phyloP scores from a whole-genome alignment of 1,140 invertebrate species.

The Frieseomelitta varia region DNA sequence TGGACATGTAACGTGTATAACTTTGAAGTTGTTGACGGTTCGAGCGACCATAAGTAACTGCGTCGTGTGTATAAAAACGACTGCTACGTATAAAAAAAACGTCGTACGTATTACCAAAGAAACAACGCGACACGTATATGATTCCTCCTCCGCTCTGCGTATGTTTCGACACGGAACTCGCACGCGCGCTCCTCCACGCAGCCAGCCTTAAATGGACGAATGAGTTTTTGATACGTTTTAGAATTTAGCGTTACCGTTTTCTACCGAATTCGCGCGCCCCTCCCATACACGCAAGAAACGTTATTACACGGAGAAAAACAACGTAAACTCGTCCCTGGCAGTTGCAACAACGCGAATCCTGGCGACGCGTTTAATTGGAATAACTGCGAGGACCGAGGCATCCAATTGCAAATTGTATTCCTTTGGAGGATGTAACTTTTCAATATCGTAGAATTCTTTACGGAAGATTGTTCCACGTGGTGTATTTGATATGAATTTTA shows the following conservation, averaged over 20 bases:
- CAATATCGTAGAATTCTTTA: background rate
- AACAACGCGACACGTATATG: conserved; percentile 23
- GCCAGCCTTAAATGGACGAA: conserved; percentile 47
- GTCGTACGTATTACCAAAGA: conserved; percentile 54
- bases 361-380: background rate
- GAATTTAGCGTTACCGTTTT: conserved; percentile 43
- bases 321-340: background rate
- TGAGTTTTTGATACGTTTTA: conserved; percentile 52
- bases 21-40: conserved; percentile 1
- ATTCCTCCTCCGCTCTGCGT: conserved; percentile 23
- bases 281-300: background rate
- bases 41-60: conserved; percentile 8
- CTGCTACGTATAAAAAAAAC: conserved; percentile 11
- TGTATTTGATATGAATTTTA: background rate
- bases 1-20: conserved; percentile 20
- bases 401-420: background rate
- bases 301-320: background rate
- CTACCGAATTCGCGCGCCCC: conserved; percentile 21
- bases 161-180: conserved; percentile 11
- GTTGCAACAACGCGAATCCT: background rate
- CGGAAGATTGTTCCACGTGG: too few relatives aligned
- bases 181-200: conserved; percentile 26
- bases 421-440: background rate
- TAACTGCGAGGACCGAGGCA: background rate
- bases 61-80: conserved; percentile 14